Conservation (phyloP, 2,797 vertebrate genomes). For the Enteromius mattozi region DNA sequence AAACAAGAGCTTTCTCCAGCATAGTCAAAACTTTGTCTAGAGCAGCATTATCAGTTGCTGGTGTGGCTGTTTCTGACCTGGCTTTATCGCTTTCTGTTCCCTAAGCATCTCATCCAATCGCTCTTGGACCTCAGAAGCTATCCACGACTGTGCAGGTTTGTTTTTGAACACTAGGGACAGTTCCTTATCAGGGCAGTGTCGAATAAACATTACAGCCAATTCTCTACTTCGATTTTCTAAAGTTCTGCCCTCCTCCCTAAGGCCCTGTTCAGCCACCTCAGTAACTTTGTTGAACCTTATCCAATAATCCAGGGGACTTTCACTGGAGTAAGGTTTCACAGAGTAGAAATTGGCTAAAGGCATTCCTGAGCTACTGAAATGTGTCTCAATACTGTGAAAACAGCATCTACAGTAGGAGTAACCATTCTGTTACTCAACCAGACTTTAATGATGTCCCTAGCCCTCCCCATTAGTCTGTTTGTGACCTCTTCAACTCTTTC, state of each 20-base stretch:
- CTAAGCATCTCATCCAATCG: conserved; percentile 26
- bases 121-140: conserved; percentile 23
- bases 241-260: conserved; percentile 21
- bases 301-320: conserved; percentile 2
- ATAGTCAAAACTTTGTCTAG: conserved; percentile 19
- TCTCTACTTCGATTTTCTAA: background rate
- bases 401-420: background rate
- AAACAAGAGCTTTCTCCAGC: conserved; percentile 16
- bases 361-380: conserved; percentile 12
- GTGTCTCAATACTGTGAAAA: background rate
- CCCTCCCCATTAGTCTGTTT: background rate
- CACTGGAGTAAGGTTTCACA: conserved; percentile 5
- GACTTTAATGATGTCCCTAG: conserved; percentile 36
- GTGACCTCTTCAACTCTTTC: no score
- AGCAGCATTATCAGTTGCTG: background rate
- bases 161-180: conserved; percentile 15
- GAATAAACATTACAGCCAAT: conserved; percentile 16
- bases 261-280: background rate
- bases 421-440: conserved; percentile 24
- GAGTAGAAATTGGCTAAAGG: conserved; percentile 26
- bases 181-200: conserved; percentile 23
- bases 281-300: conserved; percentile 6
- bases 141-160: conserved; percentile 21
- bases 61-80: background rate
- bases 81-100: background rate